Base-by-base conservation (phyloP, 2,797 vertebrate species). In the Muscicapa striata region DNA sequence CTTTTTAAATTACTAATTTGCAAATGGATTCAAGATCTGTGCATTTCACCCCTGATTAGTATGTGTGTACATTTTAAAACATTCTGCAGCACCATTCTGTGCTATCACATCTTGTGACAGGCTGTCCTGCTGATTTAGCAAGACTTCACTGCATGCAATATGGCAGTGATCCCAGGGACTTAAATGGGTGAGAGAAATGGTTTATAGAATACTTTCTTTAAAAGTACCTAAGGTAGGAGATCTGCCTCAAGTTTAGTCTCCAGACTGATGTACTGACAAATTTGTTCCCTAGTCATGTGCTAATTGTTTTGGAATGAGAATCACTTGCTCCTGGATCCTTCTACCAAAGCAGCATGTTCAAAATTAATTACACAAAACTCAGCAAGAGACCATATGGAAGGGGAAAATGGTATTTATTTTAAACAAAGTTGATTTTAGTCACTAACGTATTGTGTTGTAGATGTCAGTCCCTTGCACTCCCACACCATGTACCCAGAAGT, bases 371-470 rank as follows among this genome's bases (percentile, higher is more conserved):
- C 49, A 81, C 32, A 46, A 80, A 88, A 61, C 66, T 85, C 49
- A 22, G 12, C 8, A 12, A 54, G 62, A 78, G 20, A 68, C 83
- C 58, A 52, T 72, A 78, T 94, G 90, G 93, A 81, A 93, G 36
- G 15, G 34, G n/a, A n/a, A 86, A 93, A 67, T 43, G 41, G 3
- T 86, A 67, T 77, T 93, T 91, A 67, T 85, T 93, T 93, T 83
- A 77, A 63, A 83, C 36, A 72, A 74, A 63, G 15, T 49, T 81
- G 26, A 83, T 88, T 91, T 91, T 64, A 74, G 73, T 86, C 79
- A 27, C 68, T 89, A 61, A 36, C 78, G 82, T 29, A 4, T 36
- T 54, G 34, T 87, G 63, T 76, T 91, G 57, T 22, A 52, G 51
- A 69, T 89, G 68, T 80, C 55, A 70, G n/a, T 90, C 76, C 64